phyloP scores from a whole-genome alignment of 2,113 vertebrate genomes.

The Cairina moschata region DNA sequence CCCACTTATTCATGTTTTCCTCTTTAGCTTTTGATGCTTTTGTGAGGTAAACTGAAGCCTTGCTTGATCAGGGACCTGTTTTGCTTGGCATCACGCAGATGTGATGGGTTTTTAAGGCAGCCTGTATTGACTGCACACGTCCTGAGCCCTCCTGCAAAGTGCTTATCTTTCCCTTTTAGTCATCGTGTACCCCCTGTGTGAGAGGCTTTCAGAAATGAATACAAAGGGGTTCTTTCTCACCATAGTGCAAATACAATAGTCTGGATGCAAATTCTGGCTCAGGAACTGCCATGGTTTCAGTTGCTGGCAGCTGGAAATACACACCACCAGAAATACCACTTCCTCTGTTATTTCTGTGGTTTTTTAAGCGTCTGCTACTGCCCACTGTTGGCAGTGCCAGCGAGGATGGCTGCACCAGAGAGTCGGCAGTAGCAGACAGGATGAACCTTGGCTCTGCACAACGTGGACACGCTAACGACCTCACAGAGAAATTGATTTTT shows the following conservation, averaged over 20 bases:
- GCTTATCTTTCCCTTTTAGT: background rate
- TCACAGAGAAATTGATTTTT: rapidly evolving
- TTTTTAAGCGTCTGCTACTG: background rate
- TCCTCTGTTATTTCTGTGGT: rapidly evolving
- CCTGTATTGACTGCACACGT: rapidly evolving
- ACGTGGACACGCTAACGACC: rapidly evolving
- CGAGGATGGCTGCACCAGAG: too few species aligned
- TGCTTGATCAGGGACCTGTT: background rate
- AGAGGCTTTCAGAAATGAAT: background rate
- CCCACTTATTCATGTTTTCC: background rate
- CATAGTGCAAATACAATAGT: rapidly evolving
- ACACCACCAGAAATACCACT: rapidly evolving
- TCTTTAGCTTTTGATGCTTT: background rate
- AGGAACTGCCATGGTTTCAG: background rate
- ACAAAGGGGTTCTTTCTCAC: rapidly evolving
- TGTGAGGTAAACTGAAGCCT: background rate
- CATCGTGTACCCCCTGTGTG: rapidly evolving
- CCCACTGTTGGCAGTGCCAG: background rate
- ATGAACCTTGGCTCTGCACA: rapidly evolving
- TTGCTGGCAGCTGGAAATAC: background rate
- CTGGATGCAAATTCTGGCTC: background rate
- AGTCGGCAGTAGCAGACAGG: background rate
- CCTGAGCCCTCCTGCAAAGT: rapidly evolving
- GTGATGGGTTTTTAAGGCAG: background rate
- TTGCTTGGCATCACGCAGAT: rapidly evolving